These are phyloP conservation scores for Mesoclemmys tuberculata DNA, from an alignment of 2,113 vertebrate genomes.

Conservation along the genomic window DNA sequence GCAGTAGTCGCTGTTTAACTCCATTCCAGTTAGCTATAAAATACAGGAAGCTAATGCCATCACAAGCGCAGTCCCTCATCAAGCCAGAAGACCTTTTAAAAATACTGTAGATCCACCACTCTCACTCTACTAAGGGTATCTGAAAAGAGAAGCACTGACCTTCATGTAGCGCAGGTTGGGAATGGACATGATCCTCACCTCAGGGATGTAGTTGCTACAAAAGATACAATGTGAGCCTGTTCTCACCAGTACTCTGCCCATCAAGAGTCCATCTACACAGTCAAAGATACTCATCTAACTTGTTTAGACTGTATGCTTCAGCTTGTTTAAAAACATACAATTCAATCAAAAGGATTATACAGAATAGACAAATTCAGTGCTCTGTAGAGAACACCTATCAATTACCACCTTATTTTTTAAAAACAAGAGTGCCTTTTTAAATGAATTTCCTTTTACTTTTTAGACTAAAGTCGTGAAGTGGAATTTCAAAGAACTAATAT, in stretches of 20 bases:
- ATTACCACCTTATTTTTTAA: background rate
- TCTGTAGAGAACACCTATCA: background rate
- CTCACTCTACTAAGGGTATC: background rate
- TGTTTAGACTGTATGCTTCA: background rate
- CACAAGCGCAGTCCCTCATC: background rate
- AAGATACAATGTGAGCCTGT: slow-evolving; percentile 21
- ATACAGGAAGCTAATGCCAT: background rate
- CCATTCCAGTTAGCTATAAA: background rate
- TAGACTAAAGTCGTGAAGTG: background rate
- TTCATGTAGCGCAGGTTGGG: slow-evolving; percentile 97
- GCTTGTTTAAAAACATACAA: background rate
- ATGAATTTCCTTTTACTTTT: background rate
- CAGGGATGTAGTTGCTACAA: slow-evolving; percentile 94
- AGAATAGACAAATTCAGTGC: background rate
- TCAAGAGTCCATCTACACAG: background rate
- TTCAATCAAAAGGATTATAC: background rate
- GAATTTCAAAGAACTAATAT: slow-evolving; percentile 7
- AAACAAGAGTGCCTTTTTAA: background rate
- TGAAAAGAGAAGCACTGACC: slow-evolving; percentile 79
- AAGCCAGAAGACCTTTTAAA: background rate
- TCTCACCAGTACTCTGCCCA: background rate
- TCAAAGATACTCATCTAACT: background rate
- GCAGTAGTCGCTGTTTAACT: background rate
- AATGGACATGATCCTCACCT: slow-evolving; percentile 99
- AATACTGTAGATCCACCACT: background rate